Conservation (phyloP, 2,888 invertebrate genomes). For the Ennomos quercinarius region DNA sequence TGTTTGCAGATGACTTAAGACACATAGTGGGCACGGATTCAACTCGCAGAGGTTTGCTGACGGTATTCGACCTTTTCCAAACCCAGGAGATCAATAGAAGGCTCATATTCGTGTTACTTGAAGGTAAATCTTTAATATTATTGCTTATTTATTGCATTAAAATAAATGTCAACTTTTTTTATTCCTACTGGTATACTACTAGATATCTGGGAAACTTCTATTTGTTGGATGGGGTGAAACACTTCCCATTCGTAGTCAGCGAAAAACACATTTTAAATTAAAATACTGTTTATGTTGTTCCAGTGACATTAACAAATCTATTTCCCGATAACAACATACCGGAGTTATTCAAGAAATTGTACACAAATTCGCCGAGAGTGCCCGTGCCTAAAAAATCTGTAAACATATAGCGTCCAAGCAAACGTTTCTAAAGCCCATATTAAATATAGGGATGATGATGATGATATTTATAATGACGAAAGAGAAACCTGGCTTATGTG, state of each 20-base stretch:
- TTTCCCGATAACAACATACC: slow-evolving; percentile 92
- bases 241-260: too few relatives aligned
- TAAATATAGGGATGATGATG: too few relatives aligned
- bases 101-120: slow-evolving; percentile 92
- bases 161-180: neutral
- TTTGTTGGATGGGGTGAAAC: too few relatives aligned
- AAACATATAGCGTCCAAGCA: slow-evolving; percentile 51
- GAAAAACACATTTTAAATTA: too few relatives aligned
- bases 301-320: slow-evolving; percentile 87
- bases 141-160: too few relatives aligned
- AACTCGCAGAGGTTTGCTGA: slow-evolving; percentile 91
- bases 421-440: slow-evolving; percentile 4
- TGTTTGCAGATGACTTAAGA: slow-evolving; percentile 90
- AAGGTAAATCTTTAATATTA: slow-evolving; percentile 84
- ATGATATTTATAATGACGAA: too few relatives aligned
- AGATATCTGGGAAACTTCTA: too few relatives aligned
- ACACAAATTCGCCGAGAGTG: slow-evolving; percentile 87
- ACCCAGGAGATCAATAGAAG: slow-evolving; percentile 93
- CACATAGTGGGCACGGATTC: slow-evolving; percentile 96
- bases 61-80: slow-evolving; percentile 95
- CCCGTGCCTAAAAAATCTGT: slow-evolving; percentile 65
- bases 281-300: slow-evolving; percentile 39
- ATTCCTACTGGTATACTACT: too few relatives aligned
- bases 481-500: too few relatives aligned
- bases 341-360: slow-evolving; percentile 89